A percentile compares a stretch with the other conserved stretches of the same genome.
Evolutionary conservation across 2,113 vertebrate genomes (phyloP).

Genomic region (Benitochromis conjunctus): DNA sequence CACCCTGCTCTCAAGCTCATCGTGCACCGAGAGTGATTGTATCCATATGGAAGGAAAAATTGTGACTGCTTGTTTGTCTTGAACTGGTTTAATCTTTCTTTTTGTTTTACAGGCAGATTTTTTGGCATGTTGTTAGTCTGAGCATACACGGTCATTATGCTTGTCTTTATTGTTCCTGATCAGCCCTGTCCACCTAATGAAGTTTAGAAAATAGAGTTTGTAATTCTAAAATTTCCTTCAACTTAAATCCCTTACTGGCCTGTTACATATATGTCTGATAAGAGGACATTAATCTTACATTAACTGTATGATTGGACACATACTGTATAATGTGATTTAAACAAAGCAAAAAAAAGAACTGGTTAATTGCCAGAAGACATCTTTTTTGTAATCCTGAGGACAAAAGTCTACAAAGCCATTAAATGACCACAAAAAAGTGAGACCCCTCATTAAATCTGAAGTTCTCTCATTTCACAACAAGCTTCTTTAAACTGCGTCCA

Average conservation of each 20-base stretch:
- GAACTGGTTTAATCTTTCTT: background rate
- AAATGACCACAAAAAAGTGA: background rate
- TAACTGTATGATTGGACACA: background rate
- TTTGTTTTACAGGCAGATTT: background rate
- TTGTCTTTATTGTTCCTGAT: conserved; percentile 45
- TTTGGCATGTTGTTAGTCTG: background rate
- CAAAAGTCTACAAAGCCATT: background rate
- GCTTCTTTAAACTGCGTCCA: fast-evolving
- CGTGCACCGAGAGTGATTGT: background rate
- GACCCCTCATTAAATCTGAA: background rate
- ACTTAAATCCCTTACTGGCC: background rate
- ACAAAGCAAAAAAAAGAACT: background rate
- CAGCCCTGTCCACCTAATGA: background rate
- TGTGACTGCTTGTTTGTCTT: background rate
- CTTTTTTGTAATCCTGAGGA: background rate
- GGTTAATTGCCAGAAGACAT: background rate
- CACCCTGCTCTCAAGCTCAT: background rate
- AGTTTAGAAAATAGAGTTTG: background rate
- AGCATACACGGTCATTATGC: background rate
- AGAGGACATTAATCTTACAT: background rate
- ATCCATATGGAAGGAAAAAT: conserved; percentile 12
- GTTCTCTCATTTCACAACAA: background rate
- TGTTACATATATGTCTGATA: background rate
- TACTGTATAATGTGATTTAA: background rate
- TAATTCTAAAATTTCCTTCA: background rate